Base-by-base conservation (phyloP, 1,140 invertebrate genomes). In the Calosoma granatense region DNA sequence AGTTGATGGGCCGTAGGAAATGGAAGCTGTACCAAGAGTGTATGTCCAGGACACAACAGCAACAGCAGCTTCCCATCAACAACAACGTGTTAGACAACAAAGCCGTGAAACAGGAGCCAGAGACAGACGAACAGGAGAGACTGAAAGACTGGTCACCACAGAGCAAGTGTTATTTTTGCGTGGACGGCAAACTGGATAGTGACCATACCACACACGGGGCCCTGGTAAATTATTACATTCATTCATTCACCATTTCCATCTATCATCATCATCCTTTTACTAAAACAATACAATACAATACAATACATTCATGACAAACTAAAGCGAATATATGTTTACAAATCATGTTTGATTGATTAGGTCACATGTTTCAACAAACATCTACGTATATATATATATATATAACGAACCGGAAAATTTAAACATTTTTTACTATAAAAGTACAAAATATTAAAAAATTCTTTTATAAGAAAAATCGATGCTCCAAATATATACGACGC, bases 1-100 rank as follows among this genome's bases (percentile, higher is more conserved):
- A 93, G 83, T 88, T 93, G 80, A 92, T 92, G 86, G 90, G 90
- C 81, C 83, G 87, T 81, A 87, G 88, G 83, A 89, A 85, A 89
- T 92, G 90, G 86, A 89, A 87, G 82, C 83, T 88, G 77, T 90
- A 87, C 74, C 90, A 86, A 82, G 88, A 87, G 77, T 85, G 80
- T 73, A 79, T 87, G 76, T 79, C 79, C 73, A 81, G 76, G 72
- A 79, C 74, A 78, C 77, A 69, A 72, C 72, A 66, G 62, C 69
- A 72, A 64, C 66, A 56, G 59, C 65, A 36, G 39, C 61, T 43
- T 54, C 63, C 59, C 51, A 15, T 43, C 55, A 56, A 58, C 53
- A 52, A 51, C 68, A 60, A 64, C 64, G 55, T 56, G 66, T 68
- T 61, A 55, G 56, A 22, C 56, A 63, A 39, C 55, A 63, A 54